Evolutionary conservation across 1,140 invertebrate genomes (phyloP).

Genomic region (Periplaneta americana): DNA sequence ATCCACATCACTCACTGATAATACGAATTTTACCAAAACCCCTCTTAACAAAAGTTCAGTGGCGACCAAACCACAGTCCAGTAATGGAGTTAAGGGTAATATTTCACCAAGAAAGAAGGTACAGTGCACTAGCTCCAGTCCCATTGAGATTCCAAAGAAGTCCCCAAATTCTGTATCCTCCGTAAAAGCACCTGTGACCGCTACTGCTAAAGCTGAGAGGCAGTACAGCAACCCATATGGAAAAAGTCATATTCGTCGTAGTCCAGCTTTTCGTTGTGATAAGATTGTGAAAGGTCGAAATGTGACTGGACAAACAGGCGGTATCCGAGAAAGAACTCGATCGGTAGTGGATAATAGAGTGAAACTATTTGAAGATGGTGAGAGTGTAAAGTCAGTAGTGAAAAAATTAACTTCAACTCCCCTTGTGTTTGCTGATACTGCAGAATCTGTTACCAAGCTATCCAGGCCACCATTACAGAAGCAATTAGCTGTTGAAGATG

Average conservation of each 20-base stretch:
- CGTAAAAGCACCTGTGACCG: background rate
- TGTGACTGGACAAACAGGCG: background rate
- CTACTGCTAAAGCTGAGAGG: background rate
- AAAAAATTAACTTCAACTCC: background rate
- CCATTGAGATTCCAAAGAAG: background rate
- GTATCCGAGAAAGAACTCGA: background rate
- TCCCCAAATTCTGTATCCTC: background rate
- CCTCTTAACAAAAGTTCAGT: background rate
- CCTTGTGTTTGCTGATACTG: background rate
- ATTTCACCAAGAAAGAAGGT: background rate
- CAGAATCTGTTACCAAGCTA: background rate
- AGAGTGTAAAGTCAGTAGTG: background rate
- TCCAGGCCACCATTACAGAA: background rate
- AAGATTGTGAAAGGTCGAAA: conserved; percentile 3
- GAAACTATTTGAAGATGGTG: background rate
- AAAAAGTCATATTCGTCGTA: conserved; percentile 2
- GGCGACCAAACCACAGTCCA: background rate
- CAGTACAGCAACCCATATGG: background rate
- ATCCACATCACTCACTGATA: background rate
- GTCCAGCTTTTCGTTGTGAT: conserved; percentile 16
- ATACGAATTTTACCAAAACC: background rate
- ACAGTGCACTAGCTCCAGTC: background rate
- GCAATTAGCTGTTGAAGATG: background rate
- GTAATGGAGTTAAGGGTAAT: background rate
- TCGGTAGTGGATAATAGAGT: conserved; percentile 1